Percentiles rank a stretch among this genome's conserved stretches.
Conservation (phyloP, 37 sponge, comb jelly and placozoan genomes). For the Petrosia ficiformis region DNA sequence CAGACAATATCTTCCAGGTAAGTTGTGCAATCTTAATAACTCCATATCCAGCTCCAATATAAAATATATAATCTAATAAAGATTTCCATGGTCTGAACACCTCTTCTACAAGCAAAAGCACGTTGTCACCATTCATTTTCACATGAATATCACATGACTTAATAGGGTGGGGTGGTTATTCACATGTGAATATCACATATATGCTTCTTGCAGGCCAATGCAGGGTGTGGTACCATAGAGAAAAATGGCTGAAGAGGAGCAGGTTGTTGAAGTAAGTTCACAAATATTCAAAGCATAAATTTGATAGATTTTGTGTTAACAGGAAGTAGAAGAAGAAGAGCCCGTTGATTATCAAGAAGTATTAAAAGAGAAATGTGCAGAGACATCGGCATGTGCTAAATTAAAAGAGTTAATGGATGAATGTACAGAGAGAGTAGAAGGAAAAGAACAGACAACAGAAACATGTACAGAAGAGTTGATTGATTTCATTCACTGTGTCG, state of each 20-base stretch:
- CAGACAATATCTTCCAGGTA: background rate
- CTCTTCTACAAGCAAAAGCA: constrained; percentile 30
- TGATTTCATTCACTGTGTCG: constrained; percentile 91
- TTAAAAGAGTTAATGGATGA: constrained; percentile 61
- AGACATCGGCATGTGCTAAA: constrained; percentile 52
- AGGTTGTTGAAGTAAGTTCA: no score
- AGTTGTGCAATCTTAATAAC: background rate
- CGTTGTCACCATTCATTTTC: constrained; percentile 46
- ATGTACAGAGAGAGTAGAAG: constrained; percentile 77
- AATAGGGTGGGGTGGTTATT: no score
- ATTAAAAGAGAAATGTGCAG: constrained; percentile 80
- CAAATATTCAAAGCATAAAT: no score
- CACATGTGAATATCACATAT: background rate
- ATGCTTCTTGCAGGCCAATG: no score
- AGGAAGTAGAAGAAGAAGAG: constrained; percentile 74
- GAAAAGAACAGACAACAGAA: constrained; percentile 70
- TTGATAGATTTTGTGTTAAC: constrained; percentile 11
- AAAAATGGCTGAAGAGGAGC: constrained; percentile 13
- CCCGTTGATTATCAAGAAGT: constrained; percentile 72
- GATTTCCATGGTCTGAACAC: constrained; percentile 11
- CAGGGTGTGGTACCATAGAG: no score
- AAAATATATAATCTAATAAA: constrained; percentile 34
- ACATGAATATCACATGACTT: background rate
- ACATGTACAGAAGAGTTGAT: constrained; percentile 79
- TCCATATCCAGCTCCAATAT: constrained; percentile 44